Base-by-base conservation (phyloP, 2,888 invertebrate genomes). In the Protodeltote pygarga region DNA sequence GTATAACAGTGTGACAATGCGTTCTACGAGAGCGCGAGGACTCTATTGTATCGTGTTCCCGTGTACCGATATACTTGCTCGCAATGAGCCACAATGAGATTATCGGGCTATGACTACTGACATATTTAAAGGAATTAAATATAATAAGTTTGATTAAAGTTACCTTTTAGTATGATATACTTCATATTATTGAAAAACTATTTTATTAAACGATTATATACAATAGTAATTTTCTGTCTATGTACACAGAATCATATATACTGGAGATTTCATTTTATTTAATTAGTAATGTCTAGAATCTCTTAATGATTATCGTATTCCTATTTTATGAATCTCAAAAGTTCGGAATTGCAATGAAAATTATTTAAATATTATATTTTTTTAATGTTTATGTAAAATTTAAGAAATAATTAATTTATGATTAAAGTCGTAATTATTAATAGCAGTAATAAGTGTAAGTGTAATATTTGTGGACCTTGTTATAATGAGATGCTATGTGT, bases 351-450 rank as follows among this genome's bases (percentile, higher is more conserved):
- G n/a, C n/a, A n/a, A n/a, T n/a, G 89, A 89, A 71, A 62, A 74
- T 82, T 73, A 75, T 83, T 85, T 83, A 74, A 75, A 76, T 73
- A 75, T 80, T 51, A 85, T 89, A 89, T 89, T 90, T 89, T 89
- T 79, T 77, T 87, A 86, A 83, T 73, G 74, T 83, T 80, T 88
- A 85, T 81, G 73, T 78, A 74, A 77, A 64, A 55, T 62, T 67
- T 71, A 75, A 52, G 70, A 70, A 52, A 65, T 44, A 50, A 65
- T 68, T 79, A 68, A 73, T 75, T 71, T 64, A 55, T 71, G 51
- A 64, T 59, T 65, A 55, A 60, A 59, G 60, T 77, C 55, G 67
- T 79, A 71, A 61, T 52, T 25, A 50, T 48, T 65, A 59, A 50
- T 63, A 65, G 66, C 60, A 35, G 52, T 75, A 71, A 63, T 53